These are phyloP conservation scores for Chrysolina oricalcia DNA, from an alignment of 2,888 invertebrate species.

Conservation along the genomic window DNA sequence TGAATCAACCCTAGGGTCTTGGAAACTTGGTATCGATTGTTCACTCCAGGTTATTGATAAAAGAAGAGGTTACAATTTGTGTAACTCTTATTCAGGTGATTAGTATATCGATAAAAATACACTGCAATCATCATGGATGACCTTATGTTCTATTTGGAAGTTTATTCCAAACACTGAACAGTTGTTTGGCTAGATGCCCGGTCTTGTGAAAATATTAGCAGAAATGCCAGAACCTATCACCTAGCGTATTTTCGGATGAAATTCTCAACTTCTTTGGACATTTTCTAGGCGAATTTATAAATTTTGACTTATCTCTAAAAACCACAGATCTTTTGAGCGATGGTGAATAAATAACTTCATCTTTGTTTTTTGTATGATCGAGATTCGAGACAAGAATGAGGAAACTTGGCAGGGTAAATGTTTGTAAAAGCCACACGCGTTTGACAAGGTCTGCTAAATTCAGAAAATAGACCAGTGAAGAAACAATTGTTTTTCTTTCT, in stretches of 20 bases:
- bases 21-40: too few relatives aligned
- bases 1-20: too few relatives aligned
- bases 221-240: conserved; percentile 21
- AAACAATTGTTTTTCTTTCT: background rate
- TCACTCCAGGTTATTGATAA: too few relatives aligned
- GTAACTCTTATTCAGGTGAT: background rate
- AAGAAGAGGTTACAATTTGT: too few relatives aligned
- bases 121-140: conserved; percentile 36
- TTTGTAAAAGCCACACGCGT: conserved; percentile 16
- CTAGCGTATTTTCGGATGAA: conserved; percentile 19
- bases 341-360: background rate
- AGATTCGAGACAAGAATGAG: conserved; percentile 16
- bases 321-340: background rate
- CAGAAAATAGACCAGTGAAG: conserved; percentile 14
- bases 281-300: background rate
- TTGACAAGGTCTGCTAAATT: conserved; percentile 20
- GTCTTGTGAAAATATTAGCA: conserved; percentile 27
- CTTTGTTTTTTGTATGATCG: conserved; percentile 6
- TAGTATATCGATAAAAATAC: conserved; percentile 4
- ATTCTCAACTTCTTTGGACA: background rate
- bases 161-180: conserved; percentile 45
- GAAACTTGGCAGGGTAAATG: conserved; percentile 11
- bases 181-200: conserved; percentile 46
- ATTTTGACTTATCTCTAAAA: background rate
- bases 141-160: conserved; percentile 47